Evolutionary conservation across 2,888 invertebrate species (phyloP), one percentile per base, ranked within the genome.

Genomic region (Allolobophora icterica): DNA sequence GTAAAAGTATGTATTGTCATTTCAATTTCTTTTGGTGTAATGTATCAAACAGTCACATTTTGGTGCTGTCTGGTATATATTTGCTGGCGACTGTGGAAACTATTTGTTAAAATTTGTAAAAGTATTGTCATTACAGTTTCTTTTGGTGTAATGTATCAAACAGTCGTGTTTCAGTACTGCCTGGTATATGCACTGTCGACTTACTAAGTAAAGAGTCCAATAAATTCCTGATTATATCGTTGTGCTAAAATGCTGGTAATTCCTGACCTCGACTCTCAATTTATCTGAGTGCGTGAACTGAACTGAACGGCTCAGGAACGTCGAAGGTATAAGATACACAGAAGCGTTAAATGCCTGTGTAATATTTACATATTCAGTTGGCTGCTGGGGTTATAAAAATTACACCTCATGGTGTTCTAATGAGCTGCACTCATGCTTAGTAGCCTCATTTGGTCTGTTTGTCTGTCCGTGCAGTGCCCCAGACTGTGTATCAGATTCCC

Each of bases 171-270:
- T 30, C 71, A 71, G 15, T 24, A n/a, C 8, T 71, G 11, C n/a
- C 71, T 30, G 11, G 4, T 71, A 13, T 71, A 30, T 71, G 30
- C n/a, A n/a, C 71, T 71, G 71, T 30, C 71, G n/a, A n/a, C 30
- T 30, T 30, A 71, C 1, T n/a, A 71, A 30, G n/a, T 30, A 17
- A 11, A 71, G n/a, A n/a, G 71, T n/a, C 71, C 71, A 71, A 71
- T 71, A 71, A 71, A 71, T 71, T 71, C 71, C 71, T 71, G 71
- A 71, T 8, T 71, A 71, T 71, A 71, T 71, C n/a, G 71, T 71
- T 71, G 71, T n/a, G 71, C 71, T 71, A 71, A 71, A 71, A 71
- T 71, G 71, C 71, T n/a, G 0, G 13, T 6, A 71, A n/a, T 71
- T 71, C 71, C 71, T n/a, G 30, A 71, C 71, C n/a, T 52, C 52